Base-by-base conservation (phyloP, 2,888 invertebrate genomes). In the Campoplex capitator region DNA sequence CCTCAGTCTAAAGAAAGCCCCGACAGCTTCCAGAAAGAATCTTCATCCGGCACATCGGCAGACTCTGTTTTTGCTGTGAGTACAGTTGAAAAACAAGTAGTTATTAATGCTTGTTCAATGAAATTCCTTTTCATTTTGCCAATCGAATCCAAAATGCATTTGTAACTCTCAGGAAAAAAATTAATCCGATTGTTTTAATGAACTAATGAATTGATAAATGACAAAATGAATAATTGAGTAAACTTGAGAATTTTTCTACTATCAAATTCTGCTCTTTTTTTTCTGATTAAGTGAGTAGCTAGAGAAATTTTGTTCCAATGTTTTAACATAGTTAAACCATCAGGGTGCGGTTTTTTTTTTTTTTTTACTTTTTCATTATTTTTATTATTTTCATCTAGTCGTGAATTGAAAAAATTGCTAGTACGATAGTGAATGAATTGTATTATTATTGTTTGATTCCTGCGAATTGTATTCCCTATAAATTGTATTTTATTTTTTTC, bases 21-120 rank as follows among this genome's bases (percentile, higher is more conserved):
- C 0, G 67, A 84, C 42, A 82, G 56, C 13, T 62, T 13, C 42
- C 75, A 35, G 51, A 74, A 56, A 67, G 56, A 83, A 81, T 89
- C 85, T 18, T 42, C 48, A 70, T 90, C 90, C 3, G 89, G 89
- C 78, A 84, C 83, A 48, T 91, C 91, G 13, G 89, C 89, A 6
- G 92, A 93, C 88, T 92, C 93, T 68, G 92, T 93, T 54, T 93
- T 92, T 82, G 48, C 80, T 77, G 93, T 93, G 90, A 92, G 92
- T 89, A 38, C 78, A 48, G 68, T 76, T 28, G 78, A n/a, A 8
- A 13, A 9, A 8, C 70, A 48, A 56, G 35, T 13, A 28, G 16
- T 32, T 4, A n/a, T 51, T 4, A 1, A 7, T 18, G 18, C 3
- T 48, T 48, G 16, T 18, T n/a, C 6, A 18, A 51, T 6, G n/a